Conservation (phyloP, 1,140 invertebrate species). For the Matsumurasca onukii region DNA sequence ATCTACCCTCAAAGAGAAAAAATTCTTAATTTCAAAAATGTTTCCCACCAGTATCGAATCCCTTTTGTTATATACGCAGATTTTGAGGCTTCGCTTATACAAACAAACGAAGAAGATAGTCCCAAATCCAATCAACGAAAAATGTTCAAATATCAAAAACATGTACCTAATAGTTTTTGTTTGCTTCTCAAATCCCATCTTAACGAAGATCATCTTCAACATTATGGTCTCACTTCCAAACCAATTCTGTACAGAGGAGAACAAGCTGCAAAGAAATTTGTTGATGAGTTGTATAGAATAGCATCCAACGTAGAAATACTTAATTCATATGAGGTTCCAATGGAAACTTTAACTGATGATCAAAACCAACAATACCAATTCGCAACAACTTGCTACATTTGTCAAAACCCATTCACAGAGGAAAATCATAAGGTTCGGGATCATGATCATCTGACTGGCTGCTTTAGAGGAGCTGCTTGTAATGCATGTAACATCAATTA, state of each 20-base stretch:
- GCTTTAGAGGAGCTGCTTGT: slow-evolving; percentile 26
- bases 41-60: not conserved
- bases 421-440: slow-evolving; percentile 32
- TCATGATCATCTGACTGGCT: slow-evolving; percentile 37
- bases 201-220: not conserved
- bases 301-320: not conserved
- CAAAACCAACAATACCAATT: not conserved
- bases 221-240: not conserved
- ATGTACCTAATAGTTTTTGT: not conserved
- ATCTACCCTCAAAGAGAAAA: not conserved
- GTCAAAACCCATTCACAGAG: not conserved
- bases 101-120: too few species aligned
- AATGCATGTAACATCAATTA: slow-evolving; percentile 35
- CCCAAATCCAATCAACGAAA: not conserved
- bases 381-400: not conserved
- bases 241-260: not conserved
- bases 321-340: not conserved
- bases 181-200: not conserved
- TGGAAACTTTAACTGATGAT: not conserved
- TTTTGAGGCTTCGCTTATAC: not conserved
- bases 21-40: not conserved
- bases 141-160: not conserved
- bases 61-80: not conserved
- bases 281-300: not conserved
- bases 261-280: not conserved